Evolutionary conservation across 2,797 vertebrate genomes (phyloP).

Genomic region (Typhlichthys eigenmanni): DNA sequence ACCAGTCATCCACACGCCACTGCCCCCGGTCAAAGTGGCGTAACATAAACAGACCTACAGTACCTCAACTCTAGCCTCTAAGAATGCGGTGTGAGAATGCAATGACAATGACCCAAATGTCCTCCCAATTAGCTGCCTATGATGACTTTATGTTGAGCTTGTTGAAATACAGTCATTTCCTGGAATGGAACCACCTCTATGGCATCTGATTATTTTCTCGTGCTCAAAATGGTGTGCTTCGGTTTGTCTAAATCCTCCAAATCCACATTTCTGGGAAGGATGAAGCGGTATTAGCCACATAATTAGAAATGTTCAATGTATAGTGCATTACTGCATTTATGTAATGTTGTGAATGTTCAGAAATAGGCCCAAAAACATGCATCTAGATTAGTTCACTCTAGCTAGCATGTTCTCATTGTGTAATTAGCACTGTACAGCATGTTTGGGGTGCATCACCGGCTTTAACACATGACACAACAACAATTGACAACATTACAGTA

Average conservation of each 20-base stretch:
- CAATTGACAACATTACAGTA: too few relatives aligned
- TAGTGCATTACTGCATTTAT: not conserved
- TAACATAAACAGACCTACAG: constrained; percentile 23
- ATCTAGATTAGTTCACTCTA: too few relatives aligned
- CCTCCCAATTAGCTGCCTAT: not conserved
- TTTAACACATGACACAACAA: too few relatives aligned
- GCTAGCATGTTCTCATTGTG: too few relatives aligned
- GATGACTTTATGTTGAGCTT: not conserved
- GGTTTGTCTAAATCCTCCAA: constrained; percentile 4
- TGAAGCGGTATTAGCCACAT: not conserved
- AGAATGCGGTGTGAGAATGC: constrained; percentile 1
- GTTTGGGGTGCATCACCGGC: too few relatives aligned
- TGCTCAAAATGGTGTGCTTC: not conserved
- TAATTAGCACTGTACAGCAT: too few relatives aligned
- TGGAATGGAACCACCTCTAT: constrained; percentile 7
- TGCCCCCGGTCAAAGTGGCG: constrained; percentile 26
- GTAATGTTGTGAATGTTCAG: not conserved
- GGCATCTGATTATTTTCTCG: not conserved
- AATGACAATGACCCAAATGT: not conserved
- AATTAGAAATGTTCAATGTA: not conserved
- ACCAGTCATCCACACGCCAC: constrained; percentile 47
- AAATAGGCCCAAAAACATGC: too few relatives aligned
- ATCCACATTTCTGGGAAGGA: not conserved
- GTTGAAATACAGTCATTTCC: not conserved
- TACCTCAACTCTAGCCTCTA: not conserved